Base-by-base conservation (phyloP, 53 echinoderm and acorn worm species). In the Echinarachnius parma region DNA sequence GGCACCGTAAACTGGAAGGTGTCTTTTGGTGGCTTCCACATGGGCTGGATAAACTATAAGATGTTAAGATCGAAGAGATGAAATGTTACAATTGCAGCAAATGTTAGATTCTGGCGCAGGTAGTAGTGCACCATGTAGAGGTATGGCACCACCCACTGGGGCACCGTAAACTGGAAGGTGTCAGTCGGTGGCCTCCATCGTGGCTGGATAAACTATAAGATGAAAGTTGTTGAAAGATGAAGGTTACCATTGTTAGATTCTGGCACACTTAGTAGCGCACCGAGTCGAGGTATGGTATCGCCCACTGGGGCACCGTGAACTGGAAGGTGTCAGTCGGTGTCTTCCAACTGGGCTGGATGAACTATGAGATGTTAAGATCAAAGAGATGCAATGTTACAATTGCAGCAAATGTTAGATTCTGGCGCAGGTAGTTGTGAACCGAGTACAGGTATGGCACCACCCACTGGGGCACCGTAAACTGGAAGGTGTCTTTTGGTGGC, bases 61-160 rank as follows among this genome's bases (percentile, higher is more conserved):
- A n/a, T n/a, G n/a, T n/a, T n/a, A n/a, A n/a, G n/a, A n/a, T n/a
- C n/a, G n/a, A n/a, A n/a, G n/a, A n/a, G n/a, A n/a, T n/a, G n/a
- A n/a, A n/a, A n/a, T n/a, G n/a, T n/a, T n/a, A n/a, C n/a, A n/a
- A n/a, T n/a, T n/a, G n/a, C n/a, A n/a, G n/a, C n/a, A n/a, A n/a
- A n/a, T n/a, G n/a, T n/a, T n/a, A 98, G 80, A 53, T 98, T 98
- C 86, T 98, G 98, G 23, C 88, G 88, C 9, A 98, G 81, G 81
- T 92, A 98, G 82, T 76, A 98, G 30, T 77, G 80, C 8, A 91
- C 66, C 42, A 88, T 82, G 80, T 77, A 88, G 35, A 98, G 82
- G 45, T 92, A 85, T 15, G 63, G 80, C 4, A 60, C 56, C 9
- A 86, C 82, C 48, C 80, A 75, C 62, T 79, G 55, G 1, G 98